These are phyloP conservation scores for Cremastinae sp. DNA, from an alignment of 2,888 invertebrate species.

Conservation along the genomic window DNA sequence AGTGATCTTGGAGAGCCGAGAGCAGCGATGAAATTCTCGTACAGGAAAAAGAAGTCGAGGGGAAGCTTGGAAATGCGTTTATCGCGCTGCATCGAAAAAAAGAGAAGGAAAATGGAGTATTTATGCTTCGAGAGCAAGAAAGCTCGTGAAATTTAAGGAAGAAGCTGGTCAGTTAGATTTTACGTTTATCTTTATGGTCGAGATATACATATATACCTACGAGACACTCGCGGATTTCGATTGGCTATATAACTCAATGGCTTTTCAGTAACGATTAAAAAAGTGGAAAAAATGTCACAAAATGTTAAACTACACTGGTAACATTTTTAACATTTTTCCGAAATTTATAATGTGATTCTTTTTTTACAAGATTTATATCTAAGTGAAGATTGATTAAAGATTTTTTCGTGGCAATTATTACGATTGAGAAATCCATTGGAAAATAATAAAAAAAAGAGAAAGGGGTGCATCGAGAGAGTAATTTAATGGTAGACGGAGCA, in stretches of 20 bases:
- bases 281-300: slow-evolving; percentile 24
- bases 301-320: no score
- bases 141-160: slow-evolving; percentile 17
- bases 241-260: slow-evolving; percentile 31
- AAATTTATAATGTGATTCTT: no score
- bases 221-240: slow-evolving; percentile 34
- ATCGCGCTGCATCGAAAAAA: slow-evolving; percentile 38
- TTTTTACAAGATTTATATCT: no score
- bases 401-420: no score
- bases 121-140: slow-evolving; percentile 41
- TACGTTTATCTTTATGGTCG: slow-evolving; percentile 74
- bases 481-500: slow-evolving; percentile 15
- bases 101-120: slow-evolving; percentile 27
- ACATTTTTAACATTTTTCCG: no score
- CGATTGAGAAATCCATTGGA: no score
- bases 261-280: slow-evolving; percentile 2
- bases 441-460: no score
- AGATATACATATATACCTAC: neutral
- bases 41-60: slow-evolving; percentile 44
- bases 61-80: slow-evolving; percentile 18
- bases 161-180: slow-evolving; percentile 73
- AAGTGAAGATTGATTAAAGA: no score
- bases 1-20: no score
- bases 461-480: slow-evolving; percentile 16
- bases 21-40: no score